A percentile compares a stretch with the other conserved stretches of the same genome.
These are phyloP conservation scores for Oikopleura vanhoeffeni DNA, from an alignment of 23 tunicate species.

Conservation along the genomic window DNA sequence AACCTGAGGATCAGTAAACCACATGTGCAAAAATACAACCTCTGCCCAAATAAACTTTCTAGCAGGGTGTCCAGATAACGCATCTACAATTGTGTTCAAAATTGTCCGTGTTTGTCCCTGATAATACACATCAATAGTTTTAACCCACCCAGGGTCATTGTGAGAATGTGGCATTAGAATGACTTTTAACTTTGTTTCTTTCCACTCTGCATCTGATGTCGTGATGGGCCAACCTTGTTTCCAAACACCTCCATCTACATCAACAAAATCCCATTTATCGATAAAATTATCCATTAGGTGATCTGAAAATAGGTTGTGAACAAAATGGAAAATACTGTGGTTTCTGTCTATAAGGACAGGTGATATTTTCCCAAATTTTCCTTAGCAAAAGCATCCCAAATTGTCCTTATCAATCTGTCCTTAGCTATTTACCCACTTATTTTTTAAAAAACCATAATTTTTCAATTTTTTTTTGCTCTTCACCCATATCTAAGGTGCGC, in stretches of 20 bases:
- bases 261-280: slow-evolving; percentile 33
- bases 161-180: slow-evolving; percentile 94
- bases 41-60: slow-evolving; percentile 99
- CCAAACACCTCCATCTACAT: slow-evolving; percentile 92
- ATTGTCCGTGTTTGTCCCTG: slow-evolving; percentile 49
- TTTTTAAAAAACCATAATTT: too few species aligned
- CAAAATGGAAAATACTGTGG: too few species aligned
- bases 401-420: too few species aligned
- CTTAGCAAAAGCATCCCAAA: too few species aligned
- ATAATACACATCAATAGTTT: slow-evolving; percentile 67
- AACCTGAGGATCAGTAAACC: slow-evolving; percentile 48
- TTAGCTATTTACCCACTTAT: too few species aligned
- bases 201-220: slow-evolving; percentile 71
- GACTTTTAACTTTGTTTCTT: slow-evolving; percentile 39
- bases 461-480: too few species aligned
- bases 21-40: slow-evolving; percentile 80
- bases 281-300: slow-evolving; percentile 33
- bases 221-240: slow-evolving; percentile 66
- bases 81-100: slow-evolving; percentile 54
- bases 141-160: slow-evolving; percentile 98
- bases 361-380: too few species aligned
- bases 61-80: slow-evolving; percentile 27
- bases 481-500: too few species aligned
- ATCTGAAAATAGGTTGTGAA: too few species aligned
- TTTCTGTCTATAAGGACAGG: too few species aligned